Percentiles rank a stretch among this genome's conserved stretches.
phyloP scores from a whole-genome alignment of 2,113 vertebrate species.

The Pelecanus crispus region DNA sequence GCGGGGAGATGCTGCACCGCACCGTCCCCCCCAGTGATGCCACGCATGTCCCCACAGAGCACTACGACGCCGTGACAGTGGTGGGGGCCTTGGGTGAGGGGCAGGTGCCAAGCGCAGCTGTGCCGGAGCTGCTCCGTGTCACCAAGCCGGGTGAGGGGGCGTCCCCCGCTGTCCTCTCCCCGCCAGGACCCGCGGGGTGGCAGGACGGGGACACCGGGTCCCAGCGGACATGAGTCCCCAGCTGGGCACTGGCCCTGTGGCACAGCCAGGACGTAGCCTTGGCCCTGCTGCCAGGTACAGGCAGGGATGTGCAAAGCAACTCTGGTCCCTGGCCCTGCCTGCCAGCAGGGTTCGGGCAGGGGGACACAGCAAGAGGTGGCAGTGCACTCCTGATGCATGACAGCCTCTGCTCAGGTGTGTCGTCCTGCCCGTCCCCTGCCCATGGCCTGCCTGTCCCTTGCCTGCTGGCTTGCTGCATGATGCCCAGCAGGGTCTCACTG shows the following conservation, averaged over 20 bases:
- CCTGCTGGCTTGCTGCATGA: background rate
- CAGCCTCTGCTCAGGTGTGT: background rate
- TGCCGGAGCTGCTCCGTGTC: slow-evolving; percentile 78
- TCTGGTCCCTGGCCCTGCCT: background rate
- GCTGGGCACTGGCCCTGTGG: background rate
- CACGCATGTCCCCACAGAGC: slow-evolving; percentile 36
- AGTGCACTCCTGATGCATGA: background rate
- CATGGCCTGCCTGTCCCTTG: background rate
- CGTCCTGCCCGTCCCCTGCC: background rate
- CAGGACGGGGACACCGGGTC: background rate
- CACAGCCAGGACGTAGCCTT: background rate
- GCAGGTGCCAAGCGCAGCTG: slow-evolving; percentile 69
- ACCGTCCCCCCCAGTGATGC: background rate
- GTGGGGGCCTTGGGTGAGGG: slow-evolving; percentile 82
- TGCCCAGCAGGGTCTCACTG: background rate
- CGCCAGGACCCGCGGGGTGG: fast-evolving
- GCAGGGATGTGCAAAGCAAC: fast-evolving
- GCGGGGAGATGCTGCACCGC: background rate
- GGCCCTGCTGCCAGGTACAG: background rate
- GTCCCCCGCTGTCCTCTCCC: background rate
- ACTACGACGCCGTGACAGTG: slow-evolving; percentile 80
- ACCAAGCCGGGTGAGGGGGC: slow-evolving; percentile 79
- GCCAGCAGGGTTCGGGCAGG: too few species aligned
- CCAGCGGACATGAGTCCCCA: background rate
- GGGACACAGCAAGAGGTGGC: background rate